Evolutionary conservation across 2,888 invertebrate genomes (phyloP), one percentile per base, ranked within the genome.

Genomic region (Leucophenga montana): DNA sequence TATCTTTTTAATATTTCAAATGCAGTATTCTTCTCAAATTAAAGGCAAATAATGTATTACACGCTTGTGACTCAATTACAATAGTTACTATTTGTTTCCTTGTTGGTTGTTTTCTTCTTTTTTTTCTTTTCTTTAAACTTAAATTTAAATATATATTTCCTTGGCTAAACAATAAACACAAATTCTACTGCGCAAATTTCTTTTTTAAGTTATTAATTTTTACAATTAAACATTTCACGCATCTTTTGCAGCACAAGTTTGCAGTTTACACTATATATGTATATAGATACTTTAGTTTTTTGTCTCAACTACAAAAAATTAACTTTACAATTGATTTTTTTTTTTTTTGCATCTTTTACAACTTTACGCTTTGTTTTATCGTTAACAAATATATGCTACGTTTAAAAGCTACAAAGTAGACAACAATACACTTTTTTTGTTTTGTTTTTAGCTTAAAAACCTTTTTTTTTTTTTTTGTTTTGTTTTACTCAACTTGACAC

Each of bases 321-420:
- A 75, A 64, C 70, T 71, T 57, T 69, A 67, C 20, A 67, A 16
- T 53, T 39, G 18, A 18, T 39, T 56, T 57, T 18, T 67, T 33
- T 57, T 13, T 67, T 67, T 27, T 27, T 27, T 27, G 27, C 4
- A 27, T 2, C 27, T 2, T 27, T 27, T 27, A 27, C 27, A 27
- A 27, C 50, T 46, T 48, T 8, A 11, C 16, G 27, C 27, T 48
- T 67, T 57, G 13, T 31, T 18, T 73, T 64, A 48, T 46, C 46
- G 18, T 79, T 76, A 84, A 83, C 83, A 84, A 84, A 84, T 78
- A 82, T 71, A 73, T 75, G 61, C 83, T 84, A 81, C 75, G 77
- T 75, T 83, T 72, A 73, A 78, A 74, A 75, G 82, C 81, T 82
- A 84, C 80, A 79, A 81, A 83, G 82, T 84, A 81, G 75, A 84